phyloP scores from a whole-genome alignment of 2,797 vertebrate genomes.

The Takifugu rubripes region DNA sequence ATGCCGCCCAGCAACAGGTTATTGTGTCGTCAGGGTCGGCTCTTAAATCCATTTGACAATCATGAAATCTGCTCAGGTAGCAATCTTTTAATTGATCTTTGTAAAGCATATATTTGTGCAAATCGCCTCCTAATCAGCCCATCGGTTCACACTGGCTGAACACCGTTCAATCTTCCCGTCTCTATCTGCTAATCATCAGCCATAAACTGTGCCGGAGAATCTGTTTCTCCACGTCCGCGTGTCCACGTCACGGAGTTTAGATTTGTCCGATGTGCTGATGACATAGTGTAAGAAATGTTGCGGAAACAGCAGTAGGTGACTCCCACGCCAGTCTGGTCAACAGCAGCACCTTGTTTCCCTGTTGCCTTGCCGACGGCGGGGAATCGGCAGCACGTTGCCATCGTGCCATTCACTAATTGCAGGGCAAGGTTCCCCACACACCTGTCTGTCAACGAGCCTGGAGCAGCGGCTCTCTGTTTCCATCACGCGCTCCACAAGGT shows the following conservation, averaged over 20 bases:
- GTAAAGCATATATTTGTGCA: too few species aligned
- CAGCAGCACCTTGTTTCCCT: conserved; percentile 43
- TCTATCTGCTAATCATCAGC: too few species aligned
- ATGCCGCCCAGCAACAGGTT: too few species aligned
- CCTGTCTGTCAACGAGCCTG: conserved; percentile 31
- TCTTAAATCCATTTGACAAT: not conserved
- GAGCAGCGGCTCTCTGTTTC: conserved; percentile 3
- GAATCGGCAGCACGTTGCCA: conserved; percentile 53
- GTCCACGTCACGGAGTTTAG: too few species aligned
- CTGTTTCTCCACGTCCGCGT: too few species aligned
- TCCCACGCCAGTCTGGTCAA: conserved; percentile 41
- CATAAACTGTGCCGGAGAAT: too few species aligned
- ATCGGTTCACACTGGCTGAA: too few species aligned
- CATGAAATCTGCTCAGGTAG: not conserved
- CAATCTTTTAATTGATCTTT: not conserved
- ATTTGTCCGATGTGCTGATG: too few species aligned
- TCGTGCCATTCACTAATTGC: conserved; percentile 27
- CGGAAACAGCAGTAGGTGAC: not conserved
- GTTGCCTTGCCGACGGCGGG: conserved; percentile 21
- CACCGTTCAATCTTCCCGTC: too few species aligned
- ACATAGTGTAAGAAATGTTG: too few species aligned
- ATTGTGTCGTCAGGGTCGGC: too few species aligned
- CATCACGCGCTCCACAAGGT: not conserved
- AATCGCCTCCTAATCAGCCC: too few species aligned
- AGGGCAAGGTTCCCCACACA: conserved; percentile 46